A percentile compares a stretch with the other conserved stretches of the same genome.
These are phyloP conservation scores for Epinephelus cyanopodus DNA, from an alignment of 2,113 vertebrate species.

Conservation along the genomic window DNA sequence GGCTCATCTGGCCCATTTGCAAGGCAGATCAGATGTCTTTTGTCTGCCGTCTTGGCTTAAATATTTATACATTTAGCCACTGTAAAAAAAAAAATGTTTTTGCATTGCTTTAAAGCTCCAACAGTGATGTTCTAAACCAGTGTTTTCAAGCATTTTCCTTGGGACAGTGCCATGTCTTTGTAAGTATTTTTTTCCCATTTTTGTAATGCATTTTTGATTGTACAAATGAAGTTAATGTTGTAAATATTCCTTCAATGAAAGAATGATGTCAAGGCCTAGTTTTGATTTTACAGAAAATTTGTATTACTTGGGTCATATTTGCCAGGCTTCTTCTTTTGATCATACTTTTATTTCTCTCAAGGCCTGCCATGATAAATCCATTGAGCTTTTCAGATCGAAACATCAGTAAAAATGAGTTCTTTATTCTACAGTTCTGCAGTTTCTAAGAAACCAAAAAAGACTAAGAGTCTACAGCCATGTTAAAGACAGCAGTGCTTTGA, in stretches of 20 bases:
- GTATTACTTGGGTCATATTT: not conserved
- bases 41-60: slow-evolving; percentile 3
- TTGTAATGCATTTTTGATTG: slow-evolving; percentile 1
- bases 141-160: not conserved
- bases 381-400: not conserved
- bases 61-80: not conserved
- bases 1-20: slow-evolving; percentile 28
- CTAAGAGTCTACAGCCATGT: not conserved
- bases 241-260: slow-evolving; percentile 11
- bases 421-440: not conserved
- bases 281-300: slow-evolving; percentile 2
- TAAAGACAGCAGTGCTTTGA: not conserved
- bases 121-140: not conserved
- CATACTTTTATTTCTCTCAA: not conserved
- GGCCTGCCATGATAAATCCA: not conserved
- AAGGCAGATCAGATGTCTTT: slow-evolving; percentile 24
- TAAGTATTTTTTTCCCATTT: not conserved
- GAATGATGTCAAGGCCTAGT: not conserved
- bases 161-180: slow-evolving; percentile 9
- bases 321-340: not conserved
- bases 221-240: not conserved
- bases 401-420: not conserved
- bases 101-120: not conserved
- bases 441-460: not conserved
- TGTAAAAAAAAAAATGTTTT: not conserved